Evolutionary conservation across 2,888 invertebrate genomes (phyloP), one percentile per base, ranked within the genome.

Genomic region (Tenthredo livida): DNA sequence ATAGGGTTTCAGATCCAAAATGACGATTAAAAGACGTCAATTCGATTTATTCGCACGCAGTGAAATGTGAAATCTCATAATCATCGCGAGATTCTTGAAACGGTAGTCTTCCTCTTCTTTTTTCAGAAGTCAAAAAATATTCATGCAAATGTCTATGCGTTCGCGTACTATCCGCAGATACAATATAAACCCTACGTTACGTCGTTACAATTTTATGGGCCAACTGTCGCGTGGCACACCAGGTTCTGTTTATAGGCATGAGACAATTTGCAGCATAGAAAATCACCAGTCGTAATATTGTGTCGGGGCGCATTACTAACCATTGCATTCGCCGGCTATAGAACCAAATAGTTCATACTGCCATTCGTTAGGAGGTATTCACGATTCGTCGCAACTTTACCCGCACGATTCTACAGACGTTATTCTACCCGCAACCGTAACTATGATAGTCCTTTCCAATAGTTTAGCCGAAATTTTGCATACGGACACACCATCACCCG

Each of bases 221-320:
- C 92, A 92, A 91, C 92, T 92, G 92, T 92, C 92, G 85, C 86
- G 84, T 72, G 91, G 85, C 86, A 70, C 67, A 92, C 91, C 92
- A 91, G 91, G 91, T 92, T 90, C 88, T 90, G 90, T 91, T 92
- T 91, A 92, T 90, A 90, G 91, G 91, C 92, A 91, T 92, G 92
- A 92, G 92, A 92, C 92, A 92, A 92, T 92, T 92, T 92, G 87
- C 91, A 91, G 92, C 91, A 92, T 92, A 91, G 92, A 92, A 92
- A 92, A 92, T 92, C 92, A 92, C 90, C 91, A 90, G 91, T 91
- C 90, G 91, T 92, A 92, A 92, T 92, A 91, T 89, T 88, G 89
- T 89, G 70, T 12, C 83, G 70, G 70, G 29, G 47, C 47, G 50
- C 29, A 70, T 65, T 67, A 40, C 67, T 33, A 47, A 83, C 67